Base-by-base conservation (phyloP, 2,797 vertebrate species). In the Microtus californicus region DNA sequence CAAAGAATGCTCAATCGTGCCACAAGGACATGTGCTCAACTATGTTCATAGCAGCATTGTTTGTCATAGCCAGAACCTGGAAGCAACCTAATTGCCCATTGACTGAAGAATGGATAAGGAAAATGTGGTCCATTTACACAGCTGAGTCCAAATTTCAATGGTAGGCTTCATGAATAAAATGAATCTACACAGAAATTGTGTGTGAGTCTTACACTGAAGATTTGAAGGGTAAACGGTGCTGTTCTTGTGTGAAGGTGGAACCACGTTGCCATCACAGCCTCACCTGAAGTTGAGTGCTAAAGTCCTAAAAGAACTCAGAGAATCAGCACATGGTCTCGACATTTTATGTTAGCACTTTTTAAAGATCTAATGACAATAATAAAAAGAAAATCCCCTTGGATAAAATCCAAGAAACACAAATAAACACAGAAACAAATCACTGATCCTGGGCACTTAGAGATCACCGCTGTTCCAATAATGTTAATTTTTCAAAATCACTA, bases 321-420 rank as follows among this genome's bases (percentile, higher is more conserved):
- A 86, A 86, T 77, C 27, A 94, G 40, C 31, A 63, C 2, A 11
- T 87, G 73, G 29, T 25, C 80, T 78, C 37, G 21, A 81, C 61
- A 9, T 94, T 97, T 92, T 61, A 87, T 54, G 11, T 73, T n/a
- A 94, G n/a, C 74, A 85, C 23, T 25, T 61, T 89, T 89, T 96
- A 79, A 83, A 45, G 29, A 78, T 65, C 89, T 90, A 95, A 81
- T 80, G 29, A 73, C 19, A 56, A 87, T 96, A 45, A 48, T 65
- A 13, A 85, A 61, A 89, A 43, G n/a, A 45, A 83, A 81, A 89
- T 21, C 1, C 45, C 29, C 34, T 3, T 67, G 54, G 37, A 34
- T 65, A 73, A 96, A 83, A 87, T 65, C 43, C 80, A 56, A 91
- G 63, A 80, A 94, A 92, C 61, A 73, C 27, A 92, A 25, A 92